Conservation (phyloP, 2,797 vertebrate genomes). For the Anomalospiza imberbis region DNA sequence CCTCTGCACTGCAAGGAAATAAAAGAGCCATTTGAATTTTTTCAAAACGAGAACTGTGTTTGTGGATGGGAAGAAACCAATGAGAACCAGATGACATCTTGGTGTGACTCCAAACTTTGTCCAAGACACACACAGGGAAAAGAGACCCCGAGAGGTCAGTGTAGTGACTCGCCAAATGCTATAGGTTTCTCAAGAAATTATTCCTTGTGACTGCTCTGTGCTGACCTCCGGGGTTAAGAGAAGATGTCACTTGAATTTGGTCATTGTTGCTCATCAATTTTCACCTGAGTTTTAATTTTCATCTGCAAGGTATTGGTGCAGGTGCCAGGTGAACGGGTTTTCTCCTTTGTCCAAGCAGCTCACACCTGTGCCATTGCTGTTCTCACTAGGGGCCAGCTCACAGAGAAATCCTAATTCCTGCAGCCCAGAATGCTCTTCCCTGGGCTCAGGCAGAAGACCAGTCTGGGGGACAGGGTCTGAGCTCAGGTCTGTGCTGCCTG, state of each 20-base stretch:
- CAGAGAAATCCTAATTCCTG: background rate
- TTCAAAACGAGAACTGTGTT: background rate
- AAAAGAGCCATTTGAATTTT: background rate
- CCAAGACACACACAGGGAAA: background rate
- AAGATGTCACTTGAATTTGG: background rate
- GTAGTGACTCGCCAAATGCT: background rate
- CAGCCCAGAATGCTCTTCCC: background rate
- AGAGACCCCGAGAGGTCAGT: background rate
- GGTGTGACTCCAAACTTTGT: background rate
- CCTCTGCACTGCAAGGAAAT: background rate
- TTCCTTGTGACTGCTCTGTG: background rate
- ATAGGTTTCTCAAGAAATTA: background rate
- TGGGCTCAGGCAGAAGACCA: background rate
- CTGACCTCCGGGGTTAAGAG: background rate
- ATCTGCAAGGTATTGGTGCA: background rate
- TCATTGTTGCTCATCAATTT: background rate
- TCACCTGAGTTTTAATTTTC: background rate
- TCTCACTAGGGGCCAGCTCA: background rate
- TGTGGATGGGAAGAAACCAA: background rate
- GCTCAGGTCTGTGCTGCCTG: background rate
- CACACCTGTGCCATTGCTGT: background rate
- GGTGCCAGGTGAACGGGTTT: accelerated
- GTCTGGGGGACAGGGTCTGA: background rate
- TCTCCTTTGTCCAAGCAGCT: background rate
- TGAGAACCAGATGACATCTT: background rate